These are phyloP conservation scores for Beaufortia kweichowensis DNA, from an alignment of 2,113 vertebrate genomes.

Conservation along the genomic window DNA sequence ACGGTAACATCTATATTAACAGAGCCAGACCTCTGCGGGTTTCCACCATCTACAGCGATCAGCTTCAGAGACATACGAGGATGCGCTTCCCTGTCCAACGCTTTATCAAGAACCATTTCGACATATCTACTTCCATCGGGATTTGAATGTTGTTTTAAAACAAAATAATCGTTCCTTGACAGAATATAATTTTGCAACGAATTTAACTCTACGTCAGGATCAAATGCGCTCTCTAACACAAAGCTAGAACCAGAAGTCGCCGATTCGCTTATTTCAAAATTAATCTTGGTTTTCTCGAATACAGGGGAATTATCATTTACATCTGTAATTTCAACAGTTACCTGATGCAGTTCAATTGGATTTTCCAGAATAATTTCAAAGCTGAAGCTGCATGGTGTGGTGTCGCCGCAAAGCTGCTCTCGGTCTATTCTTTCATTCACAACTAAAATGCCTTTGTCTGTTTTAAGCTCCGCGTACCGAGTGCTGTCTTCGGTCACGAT, in stretches of 20 bases:
- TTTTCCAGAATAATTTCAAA: conserved; percentile 69
- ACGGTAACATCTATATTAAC: conserved; percentile 62
- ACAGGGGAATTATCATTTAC: conserved; percentile 33
- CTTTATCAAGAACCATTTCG: conserved; percentile 73
- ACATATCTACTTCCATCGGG: conserved; percentile 62
- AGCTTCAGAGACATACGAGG: conserved; percentile 54
- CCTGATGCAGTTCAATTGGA: conserved; percentile 67
- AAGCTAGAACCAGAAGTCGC: conserved; percentile 63
- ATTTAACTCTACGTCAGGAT: conserved; percentile 70
- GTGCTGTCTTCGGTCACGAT: conserved; percentile 47
- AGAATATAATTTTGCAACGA: conserved; percentile 69
- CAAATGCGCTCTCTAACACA: conserved; percentile 65
- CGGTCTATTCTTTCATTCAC: conserved; percentile 65
- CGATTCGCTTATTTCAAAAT: conserved; percentile 68
- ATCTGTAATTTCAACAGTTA: conserved; percentile 59
- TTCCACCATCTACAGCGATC: conserved; percentile 65
- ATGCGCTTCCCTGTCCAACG: conserved; percentile 66
- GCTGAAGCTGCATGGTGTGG: conserved; percentile 58
- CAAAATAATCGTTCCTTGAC: conserved; percentile 63
- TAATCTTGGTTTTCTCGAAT: background rate
- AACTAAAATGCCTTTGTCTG: conserved; percentile 62
- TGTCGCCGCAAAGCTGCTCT: conserved; percentile 47
- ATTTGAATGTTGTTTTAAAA: conserved; percentile 63
- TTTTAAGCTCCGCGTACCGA: conserved; percentile 37
- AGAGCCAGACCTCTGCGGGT: conserved; percentile 62